Percentiles rank a stretch among this genome's conserved stretches.
These are phyloP conservation scores for Diadegma fenestrale DNA, from an alignment of 2,888 invertebrate genomes.

Conservation along the genomic window DNA sequence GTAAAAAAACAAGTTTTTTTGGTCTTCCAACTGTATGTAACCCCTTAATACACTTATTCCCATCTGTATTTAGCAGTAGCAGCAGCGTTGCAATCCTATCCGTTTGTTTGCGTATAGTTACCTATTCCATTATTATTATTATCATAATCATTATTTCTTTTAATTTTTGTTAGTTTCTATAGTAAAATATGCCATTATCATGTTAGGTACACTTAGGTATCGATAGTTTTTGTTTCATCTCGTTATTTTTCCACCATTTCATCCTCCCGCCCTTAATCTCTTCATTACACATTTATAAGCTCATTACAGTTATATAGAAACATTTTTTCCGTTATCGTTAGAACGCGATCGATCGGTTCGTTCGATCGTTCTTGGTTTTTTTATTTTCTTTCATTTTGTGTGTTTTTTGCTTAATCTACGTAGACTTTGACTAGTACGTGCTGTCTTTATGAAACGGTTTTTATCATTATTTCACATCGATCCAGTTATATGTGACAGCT, in stretches of 20 bases:
- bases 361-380: constrained; percentile 9
- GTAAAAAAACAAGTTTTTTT: too few relatives aligned
- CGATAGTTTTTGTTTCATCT: constrained; percentile 77
- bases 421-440: constrained; percentile 81
- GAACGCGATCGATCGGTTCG: constrained; percentile 42
- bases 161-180: constrained; percentile 53
- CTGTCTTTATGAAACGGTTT: constrained; percentile 67
- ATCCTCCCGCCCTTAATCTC: background rate
- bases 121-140: constrained; percentile 71
- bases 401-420: constrained; percentile 58
- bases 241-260: constrained; percentile 11
- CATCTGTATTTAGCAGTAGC: constrained; percentile 55
- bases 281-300: constrained; percentile 83
- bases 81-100: constrained; percentile 54
- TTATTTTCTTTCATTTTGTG: constrained; percentile 64
- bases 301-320: constrained; percentile 83
- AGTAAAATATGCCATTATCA: constrained; percentile 81
- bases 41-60: constrained; percentile 57
- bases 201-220: constrained; percentile 84
- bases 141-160: constrained; percentile 65
- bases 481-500: constrained; percentile 53
- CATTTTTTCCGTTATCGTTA: constrained; percentile 70
- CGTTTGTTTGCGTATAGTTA: constrained; percentile 55
- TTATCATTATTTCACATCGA: constrained; percentile 53
- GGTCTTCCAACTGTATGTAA: too few relatives aligned